Base-by-base conservation (phyloP, 64 coral and sea anemone genomes). In the Exaiptasia diaphana region DNA sequence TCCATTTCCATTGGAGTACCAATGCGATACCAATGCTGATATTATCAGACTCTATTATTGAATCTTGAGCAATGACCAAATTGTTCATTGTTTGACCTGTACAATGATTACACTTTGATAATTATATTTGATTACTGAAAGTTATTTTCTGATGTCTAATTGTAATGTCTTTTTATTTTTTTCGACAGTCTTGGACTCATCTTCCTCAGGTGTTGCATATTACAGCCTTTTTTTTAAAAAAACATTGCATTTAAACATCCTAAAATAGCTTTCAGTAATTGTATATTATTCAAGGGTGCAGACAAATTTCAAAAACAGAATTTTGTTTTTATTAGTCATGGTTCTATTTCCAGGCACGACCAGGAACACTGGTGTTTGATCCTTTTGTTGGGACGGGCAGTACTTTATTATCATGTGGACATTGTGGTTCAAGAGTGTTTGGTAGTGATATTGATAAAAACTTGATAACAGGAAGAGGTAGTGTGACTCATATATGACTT, bases 391-490 rank as follows among this genome's bases (percentile, higher is more conserved):
- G 8, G 38, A 8, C 36, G 85, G 88, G 95, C 15, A 99, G 95
- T 35, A 82, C 91, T 26, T 73, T 99, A 14, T 37, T 99, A n/a
- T 82, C 89, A 4, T 99, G 95, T 28, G 76, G 85, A 38, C 90
- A 88, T 67, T 99, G 88, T 81, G 95, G 95, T 22, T 71, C 89
- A 10, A 57, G 72, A 24, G 76, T 83, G 26, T 33, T 77, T 22
- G 95, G 95, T 13, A 99, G 95, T 81, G 95, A 99, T 60, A 99
- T 99, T 85, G 95, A 99, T 67, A 81, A 83, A 46, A 99, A 78
- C 2, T 39, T 99, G 7, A 38, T 99, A n/a, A 89, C 84, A 55
- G 95, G 95, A 20, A 79, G 95, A 99, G 95, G 95, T 93, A 68
- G 24, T 22, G 30, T 5, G 1, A 62, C 27, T 62, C 57, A 9